Conservation (phyloP, 2,888 invertebrate species). For the Sarcophaga carnaria region DNA sequence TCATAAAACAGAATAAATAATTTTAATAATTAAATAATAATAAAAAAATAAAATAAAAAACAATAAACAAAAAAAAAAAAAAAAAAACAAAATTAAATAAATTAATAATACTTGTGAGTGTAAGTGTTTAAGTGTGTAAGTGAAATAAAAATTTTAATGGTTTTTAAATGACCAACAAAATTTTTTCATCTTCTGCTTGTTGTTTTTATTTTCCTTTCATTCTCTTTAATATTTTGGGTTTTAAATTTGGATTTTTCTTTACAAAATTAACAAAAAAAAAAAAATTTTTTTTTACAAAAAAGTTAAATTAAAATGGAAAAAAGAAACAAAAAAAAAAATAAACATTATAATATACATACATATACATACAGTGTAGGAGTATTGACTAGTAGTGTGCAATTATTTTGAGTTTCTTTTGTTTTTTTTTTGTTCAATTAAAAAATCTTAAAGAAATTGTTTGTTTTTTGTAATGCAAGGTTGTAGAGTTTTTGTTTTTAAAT, state of each 20-base stretch:
- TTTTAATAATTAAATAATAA: constrained; percentile 48
- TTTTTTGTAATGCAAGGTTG: constrained; percentile 61
- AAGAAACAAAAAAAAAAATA: constrained; percentile 30
- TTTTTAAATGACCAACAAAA: neutral
- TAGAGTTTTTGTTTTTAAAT: constrained; percentile 52
- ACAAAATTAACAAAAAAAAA: constrained; percentile 35
- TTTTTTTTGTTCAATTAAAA: constrained; percentile 27
- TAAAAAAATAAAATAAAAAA: constrained; percentile 27
- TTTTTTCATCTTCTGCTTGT: neutral
- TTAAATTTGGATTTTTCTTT: neutral
- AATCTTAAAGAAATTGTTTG: constrained; percentile 52
- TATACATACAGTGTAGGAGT: constrained; percentile 14
- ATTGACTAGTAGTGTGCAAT: constrained; percentile 66
- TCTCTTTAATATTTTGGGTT: constrained; percentile 7
- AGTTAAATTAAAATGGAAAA: constrained; percentile 52
- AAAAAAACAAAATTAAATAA: constrained; percentile 36
- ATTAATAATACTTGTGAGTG: constrained; percentile 58
- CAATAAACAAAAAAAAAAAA: constrained; percentile 36
- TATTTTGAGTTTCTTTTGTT: constrained; percentile 54
- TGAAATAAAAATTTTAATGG: neutral
- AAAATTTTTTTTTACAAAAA: constrained; percentile 10
- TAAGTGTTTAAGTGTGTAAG: constrained; percentile 32
- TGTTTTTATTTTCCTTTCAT: neutral
- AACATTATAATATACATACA: neutral
- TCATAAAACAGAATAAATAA: constrained; percentile 40